Base-by-base conservation (phyloP, 2,113 vertebrate species). In the Corythaeola cristata region DNA sequence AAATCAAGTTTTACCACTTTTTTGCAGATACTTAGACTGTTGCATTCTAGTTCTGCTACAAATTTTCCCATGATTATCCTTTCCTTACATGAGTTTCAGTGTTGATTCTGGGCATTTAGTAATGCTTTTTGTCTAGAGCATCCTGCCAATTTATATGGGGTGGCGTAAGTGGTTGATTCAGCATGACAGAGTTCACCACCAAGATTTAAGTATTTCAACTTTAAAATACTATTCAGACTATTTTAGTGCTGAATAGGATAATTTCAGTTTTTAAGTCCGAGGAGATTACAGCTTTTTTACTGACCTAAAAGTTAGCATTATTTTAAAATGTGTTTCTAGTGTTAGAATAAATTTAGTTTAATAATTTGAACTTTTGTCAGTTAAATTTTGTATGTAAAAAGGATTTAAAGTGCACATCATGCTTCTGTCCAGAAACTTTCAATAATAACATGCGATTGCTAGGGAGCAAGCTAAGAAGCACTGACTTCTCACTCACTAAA, bases 361-460 rank as follows among this genome's bases (percentile, higher is more conserved):
- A 44, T 49, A 22, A 7, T 33, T 58, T 55, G 24, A 41, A 26
- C 3, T 60, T 80, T 45, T 72, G 26, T 44, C 0, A 2, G 6
- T 35, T 74, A 23, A 41, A 49, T 47, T 73, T 86, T 16, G 1
- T 55, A 14, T 10, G 2, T 80, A 11, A 44, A 50, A 53, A 82
- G 32, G 26, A 23, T 33, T 82, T 82, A 3, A 81, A 87, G 15
- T 32, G 9, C 66, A 18, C 10, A 13, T 74, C 0, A 0, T 63
- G 13, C 12, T 68, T 39, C 21, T 74, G 27, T 69, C 18, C 14
- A 24, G 59, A 69, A 35, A 28, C 21, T 69, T 78, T 35, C 0
- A 9, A 33, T 76, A 52, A 9, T 47, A 69, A 37, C 16, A 12
- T 18, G 22, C 5, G 16, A 5, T 49, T 47, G 21, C 18, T 78